Evolutionary conservation across 2,888 invertebrate genomes (phyloP), one percentile per base, ranked within the genome.

Genomic region (Sepiola atlantica): DNA sequence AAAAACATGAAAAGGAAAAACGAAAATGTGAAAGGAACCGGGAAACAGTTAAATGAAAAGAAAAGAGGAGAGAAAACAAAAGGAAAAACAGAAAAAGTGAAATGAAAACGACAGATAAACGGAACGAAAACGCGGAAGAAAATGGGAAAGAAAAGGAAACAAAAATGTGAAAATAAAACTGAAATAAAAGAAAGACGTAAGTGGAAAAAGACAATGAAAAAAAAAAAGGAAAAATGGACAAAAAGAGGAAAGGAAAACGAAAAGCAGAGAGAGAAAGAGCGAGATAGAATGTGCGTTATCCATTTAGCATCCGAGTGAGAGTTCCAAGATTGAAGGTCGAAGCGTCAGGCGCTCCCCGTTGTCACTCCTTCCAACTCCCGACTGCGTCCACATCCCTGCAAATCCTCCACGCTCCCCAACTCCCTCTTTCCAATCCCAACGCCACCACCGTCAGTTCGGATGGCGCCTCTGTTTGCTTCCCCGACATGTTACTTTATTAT

Each of bases 391-490:
- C 77, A 61, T 61, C 61, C 28, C 61, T 61, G 3, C 61, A 24
- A 8, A n/a, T 45, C 45, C 45, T 45, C 45, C 45, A 28, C 12
- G 12, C 77, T n/a, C 77, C n/a, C n/a, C n/a, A 45, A 45, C 45
- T 45, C 2, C 8, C 45, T 45, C 45, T 45, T 8, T 8, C 45
- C 8, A 4, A 45, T 45, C 45, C 45, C 45, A 45, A 32, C 77
- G 14, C 32, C 16, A 77, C 77, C n/a, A n/a, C n/a, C 77, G n/a
- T 16, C n/a, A 77, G 32, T 77, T 77, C 32, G 16, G 32, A n/a
- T 32, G 77, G 77, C 77, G 77, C 77, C 77, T 77, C 77, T 77
- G 77, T 77, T 77, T 32, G 77, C 77, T 77, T 77, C 77, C 77
- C 16, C n/a, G 77, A 77, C n/a, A 77, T 32, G 77, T 77, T 77